Conservation (phyloP, 2,888 invertebrate genomes). For the Hirtodrosophila alboralis region DNA sequence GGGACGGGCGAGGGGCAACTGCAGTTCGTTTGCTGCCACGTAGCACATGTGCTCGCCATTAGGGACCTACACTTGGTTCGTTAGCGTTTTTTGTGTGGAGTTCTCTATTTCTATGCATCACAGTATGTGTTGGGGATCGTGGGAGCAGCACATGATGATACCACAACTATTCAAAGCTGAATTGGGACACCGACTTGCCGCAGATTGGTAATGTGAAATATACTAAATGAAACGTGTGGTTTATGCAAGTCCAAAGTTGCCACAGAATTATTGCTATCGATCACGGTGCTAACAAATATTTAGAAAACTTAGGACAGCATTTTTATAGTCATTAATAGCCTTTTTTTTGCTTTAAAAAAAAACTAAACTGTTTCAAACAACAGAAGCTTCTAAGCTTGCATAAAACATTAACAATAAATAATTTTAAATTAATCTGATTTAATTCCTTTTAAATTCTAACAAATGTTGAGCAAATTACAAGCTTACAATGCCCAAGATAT, state of each 20-base stretch:
- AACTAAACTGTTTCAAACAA: no score
- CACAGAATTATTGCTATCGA: background rate
- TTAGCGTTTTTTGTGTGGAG: conserved; percentile 65
- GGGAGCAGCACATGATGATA: conserved; percentile 47
- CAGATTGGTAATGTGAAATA: conserved; percentile 8
- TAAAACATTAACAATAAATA: no score
- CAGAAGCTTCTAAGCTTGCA: no score
- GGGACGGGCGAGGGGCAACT: no score
- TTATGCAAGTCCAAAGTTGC: background rate
- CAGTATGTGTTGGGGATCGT: conserved; percentile 53
- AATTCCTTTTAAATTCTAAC: no score
- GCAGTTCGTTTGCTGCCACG: conserved; percentile 75
- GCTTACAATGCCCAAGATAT: background rate
- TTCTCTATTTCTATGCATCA: conserved; percentile 34
- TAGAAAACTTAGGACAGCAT: no score
- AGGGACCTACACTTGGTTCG: conserved; percentile 75
- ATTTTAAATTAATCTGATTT: no score
- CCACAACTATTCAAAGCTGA: conserved; percentile 10
- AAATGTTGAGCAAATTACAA: no score
- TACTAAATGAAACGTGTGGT: conserved; percentile 1
- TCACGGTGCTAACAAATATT: background rate
- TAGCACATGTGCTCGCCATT: conserved; percentile 74
- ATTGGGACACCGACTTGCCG: conserved; percentile 5
- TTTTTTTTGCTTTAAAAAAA: no score
- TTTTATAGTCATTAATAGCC: no score